Conservation (phyloP, 2,113 vertebrate species). For the Rhineura floridana region DNA sequence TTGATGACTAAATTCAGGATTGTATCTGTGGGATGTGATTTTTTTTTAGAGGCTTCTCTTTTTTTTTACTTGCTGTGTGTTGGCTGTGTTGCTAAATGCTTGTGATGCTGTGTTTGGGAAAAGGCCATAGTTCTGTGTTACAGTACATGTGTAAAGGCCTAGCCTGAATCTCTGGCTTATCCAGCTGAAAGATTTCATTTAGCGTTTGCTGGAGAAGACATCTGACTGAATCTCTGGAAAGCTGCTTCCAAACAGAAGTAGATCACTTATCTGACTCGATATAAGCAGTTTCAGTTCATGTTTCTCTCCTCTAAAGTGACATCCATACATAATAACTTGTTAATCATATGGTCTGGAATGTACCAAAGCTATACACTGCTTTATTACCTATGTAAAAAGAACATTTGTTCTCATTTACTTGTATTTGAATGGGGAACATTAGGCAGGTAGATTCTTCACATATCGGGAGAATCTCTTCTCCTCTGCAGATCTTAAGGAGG, state of each 20-base stretch:
- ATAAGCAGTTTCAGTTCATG: neutral
- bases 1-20: neutral
- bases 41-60: neutral
- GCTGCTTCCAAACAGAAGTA: neutral
- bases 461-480: neutral
- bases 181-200: neutral
- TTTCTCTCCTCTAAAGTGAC: neutral
- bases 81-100: neutral
- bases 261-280: neutral
- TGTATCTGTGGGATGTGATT: neutral
- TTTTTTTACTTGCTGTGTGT: neutral
- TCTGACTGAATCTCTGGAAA: neutral
- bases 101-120: neutral
- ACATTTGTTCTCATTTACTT: neutral
- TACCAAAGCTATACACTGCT: neutral
- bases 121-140: too few relatives aligned
- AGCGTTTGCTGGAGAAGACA: too few relatives aligned
- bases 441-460: neutral
- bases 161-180: neutral
- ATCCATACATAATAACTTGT: neutral
- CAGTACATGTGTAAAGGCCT: neutral
- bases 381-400: too few relatives aligned
- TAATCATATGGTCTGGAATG: neutral
- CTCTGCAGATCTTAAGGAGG: too few relatives aligned
- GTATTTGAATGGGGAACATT: neutral